Conservation (phyloP, 2,797 vertebrate species). For the Setipinna tenuifilis region DNA sequence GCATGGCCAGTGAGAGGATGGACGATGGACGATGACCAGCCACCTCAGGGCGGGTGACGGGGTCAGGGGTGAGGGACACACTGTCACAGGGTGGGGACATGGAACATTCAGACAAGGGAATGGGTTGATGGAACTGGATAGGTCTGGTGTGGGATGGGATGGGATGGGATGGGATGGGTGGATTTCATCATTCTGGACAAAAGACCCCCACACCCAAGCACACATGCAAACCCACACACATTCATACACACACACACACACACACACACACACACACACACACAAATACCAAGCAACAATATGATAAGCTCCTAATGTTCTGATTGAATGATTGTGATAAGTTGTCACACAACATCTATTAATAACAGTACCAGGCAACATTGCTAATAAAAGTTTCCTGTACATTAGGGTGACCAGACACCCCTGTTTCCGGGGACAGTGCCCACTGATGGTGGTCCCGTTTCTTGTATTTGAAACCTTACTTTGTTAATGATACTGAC, state of each 20-base stretch:
- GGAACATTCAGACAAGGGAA: conserved; percentile 30
- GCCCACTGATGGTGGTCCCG: too few species aligned
- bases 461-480: too few species aligned
- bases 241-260: conserved; percentile 23
- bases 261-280: background rate
- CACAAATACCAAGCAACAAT: too few species aligned
- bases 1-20: conserved; percentile 47
- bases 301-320: too few species aligned
- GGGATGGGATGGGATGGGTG: conserved; percentile 8
- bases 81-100: conserved; percentile 18
- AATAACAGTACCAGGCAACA: too few species aligned
- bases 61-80: background rate
- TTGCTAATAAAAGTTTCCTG: too few species aligned
- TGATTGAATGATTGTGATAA: too few species aligned
- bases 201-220: conserved; percentile 1
- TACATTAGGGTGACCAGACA: too few species aligned
- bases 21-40: background rate
- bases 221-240: conserved; percentile 41
- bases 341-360: too few species aligned
- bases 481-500: too few species aligned
- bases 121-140: background rate
- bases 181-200: background rate
- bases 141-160: background rate
- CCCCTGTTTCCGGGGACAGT: too few species aligned
- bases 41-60: background rate